Base-by-base conservation (phyloP, 2,797 vertebrate species). In the Gadopsis bispinosus region DNA sequence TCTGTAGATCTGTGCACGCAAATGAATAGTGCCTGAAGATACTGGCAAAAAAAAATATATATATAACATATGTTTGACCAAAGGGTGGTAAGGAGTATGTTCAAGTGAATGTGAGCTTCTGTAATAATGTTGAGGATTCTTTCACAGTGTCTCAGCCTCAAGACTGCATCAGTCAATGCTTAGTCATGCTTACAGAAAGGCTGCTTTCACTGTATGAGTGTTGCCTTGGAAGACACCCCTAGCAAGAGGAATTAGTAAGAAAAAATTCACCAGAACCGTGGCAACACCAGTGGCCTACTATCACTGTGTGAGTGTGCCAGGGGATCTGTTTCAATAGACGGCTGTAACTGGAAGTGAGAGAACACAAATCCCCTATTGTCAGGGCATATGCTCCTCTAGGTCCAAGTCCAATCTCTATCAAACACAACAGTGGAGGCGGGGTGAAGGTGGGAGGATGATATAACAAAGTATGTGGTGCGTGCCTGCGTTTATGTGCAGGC, bases 291-390 rank as follows among this genome's bases (percentile, higher is more conserved):
- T 74, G 74, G 63, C 69, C 53, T 68, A 66, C 60, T 81, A 65
- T 85, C 63, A 43, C 10, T 50, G 13, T 20, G 54, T 11, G 71
- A 29, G 29, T 26, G 70, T 63, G 81, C 84, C 84, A 90, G 77
- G 79, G 60, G 63, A 81, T 88, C 77, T 58, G 79, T 85, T 90
- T 80, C 75, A 80, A 59, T 86, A 73, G 82, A 63, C 35, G 26
- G 81, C 73, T 83, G 91, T 89, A 83, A 85, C 73, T 87, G 84
- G 73, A 70, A 85, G 77, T 22, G 82, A 79, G 75, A 80, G 76
- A 83, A 88, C 88, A 84, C 83, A 91, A 89, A 91, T 90, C 90
- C 89, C 90, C 81, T 77, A 89, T 90, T 87, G 91, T 89, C 87
- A 82, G 65, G 59, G 68, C 91, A 93, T 93, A 91, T 92, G 93